Percentiles rank a stretch among this genome's conserved stretches.
Conservation (phyloP, 2,113 vertebrate species). For the Todiramphus saurophagus region DNA sequence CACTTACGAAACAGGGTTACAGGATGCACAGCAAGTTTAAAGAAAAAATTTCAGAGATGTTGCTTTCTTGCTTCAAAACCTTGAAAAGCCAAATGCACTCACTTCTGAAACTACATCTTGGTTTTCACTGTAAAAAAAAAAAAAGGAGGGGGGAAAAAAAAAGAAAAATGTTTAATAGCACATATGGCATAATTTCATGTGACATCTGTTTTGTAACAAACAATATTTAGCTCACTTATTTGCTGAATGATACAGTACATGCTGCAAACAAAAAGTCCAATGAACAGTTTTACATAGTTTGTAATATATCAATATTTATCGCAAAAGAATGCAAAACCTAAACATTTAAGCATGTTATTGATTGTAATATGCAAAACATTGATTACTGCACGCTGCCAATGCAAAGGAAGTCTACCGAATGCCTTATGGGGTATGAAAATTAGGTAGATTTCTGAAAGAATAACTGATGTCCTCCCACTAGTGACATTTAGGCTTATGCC, state of each 20-base stretch:
- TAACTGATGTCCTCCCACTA: constrained; percentile 67
- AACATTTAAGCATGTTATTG: constrained; percentile 81
- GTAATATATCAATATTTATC: constrained; percentile 84
- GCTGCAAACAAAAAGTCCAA: constrained; percentile 85
- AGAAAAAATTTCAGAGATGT: constrained; percentile 70
- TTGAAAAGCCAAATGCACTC: constrained; percentile 74
- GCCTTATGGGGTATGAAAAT: constrained; percentile 81
- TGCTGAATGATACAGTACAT: constrained; percentile 84
- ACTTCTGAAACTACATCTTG: constrained; percentile 79
- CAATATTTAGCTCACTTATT: constrained; percentile 90
- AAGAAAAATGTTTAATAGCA: constrained; percentile 84
- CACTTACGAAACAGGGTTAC: constrained; percentile 57
- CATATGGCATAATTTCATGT: constrained; percentile 89
- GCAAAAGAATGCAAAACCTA: constrained; percentile 78
- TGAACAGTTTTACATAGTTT: constrained; percentile 79
- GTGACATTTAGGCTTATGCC: constrained; percentile 83
- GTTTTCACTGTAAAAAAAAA: constrained; percentile 63
- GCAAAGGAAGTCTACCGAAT: constrained; percentile 84
- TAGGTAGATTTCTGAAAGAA: constrained; percentile 76
- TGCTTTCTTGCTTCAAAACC: constrained; percentile 76
- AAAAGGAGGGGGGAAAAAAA: constrained; percentile 27
- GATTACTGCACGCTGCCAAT: constrained; percentile 85
- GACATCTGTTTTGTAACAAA: constrained; percentile 89
- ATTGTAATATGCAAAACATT: constrained; percentile 80
- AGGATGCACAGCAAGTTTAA: constrained; percentile 68